Evolutionary conservation across 2,113 vertebrate genomes (phyloP).

Genomic region (Oostethus manadensis): DNA sequence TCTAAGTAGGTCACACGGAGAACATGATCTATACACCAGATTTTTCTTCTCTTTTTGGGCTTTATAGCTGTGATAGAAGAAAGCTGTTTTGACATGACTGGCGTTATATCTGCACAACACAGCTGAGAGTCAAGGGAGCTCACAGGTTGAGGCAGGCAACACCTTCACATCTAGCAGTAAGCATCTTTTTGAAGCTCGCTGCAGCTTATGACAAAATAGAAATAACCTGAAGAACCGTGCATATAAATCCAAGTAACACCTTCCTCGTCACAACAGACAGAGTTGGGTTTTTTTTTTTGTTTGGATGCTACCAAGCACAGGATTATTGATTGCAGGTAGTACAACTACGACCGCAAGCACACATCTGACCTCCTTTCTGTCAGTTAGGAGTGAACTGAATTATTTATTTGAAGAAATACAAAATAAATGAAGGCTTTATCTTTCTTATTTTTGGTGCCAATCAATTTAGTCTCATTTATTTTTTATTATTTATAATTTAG

Average conservation of each 20-base stretch:
- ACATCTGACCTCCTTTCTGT: not conserved
- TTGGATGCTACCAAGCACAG: not conserved
- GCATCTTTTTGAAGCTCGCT: conserved; percentile 20
- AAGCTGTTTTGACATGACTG: conserved; percentile 29
- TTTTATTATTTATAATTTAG: too few relatives aligned
- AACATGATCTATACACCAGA: conserved; percentile 6
- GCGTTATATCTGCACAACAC: conserved; percentile 24
- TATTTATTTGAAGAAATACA: too few relatives aligned
- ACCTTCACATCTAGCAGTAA: conserved; percentile 24
- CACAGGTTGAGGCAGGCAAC: conserved; percentile 26
- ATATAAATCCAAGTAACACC: not conserved
- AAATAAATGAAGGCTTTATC: not conserved
- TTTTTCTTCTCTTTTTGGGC: not conserved
- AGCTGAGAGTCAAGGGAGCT: conserved; percentile 37
- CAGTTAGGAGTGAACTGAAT: not conserved
- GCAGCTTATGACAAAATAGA: conserved; percentile 10
- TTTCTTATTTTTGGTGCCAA: not conserved
- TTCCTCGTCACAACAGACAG: not conserved
- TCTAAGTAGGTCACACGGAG: conserved; percentile 1
- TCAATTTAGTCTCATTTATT: too few relatives aligned
- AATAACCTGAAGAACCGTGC: conserved; percentile 2
- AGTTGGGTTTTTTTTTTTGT: not conserved
- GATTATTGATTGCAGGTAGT: not conserved
- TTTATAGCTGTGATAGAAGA: conserved; percentile 26
- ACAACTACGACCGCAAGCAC: not conserved